These are phyloP conservation scores for Schmidtea mediterranea DNA, from an alignment of 1,140 invertebrate species.

Conservation along the genomic window DNA sequence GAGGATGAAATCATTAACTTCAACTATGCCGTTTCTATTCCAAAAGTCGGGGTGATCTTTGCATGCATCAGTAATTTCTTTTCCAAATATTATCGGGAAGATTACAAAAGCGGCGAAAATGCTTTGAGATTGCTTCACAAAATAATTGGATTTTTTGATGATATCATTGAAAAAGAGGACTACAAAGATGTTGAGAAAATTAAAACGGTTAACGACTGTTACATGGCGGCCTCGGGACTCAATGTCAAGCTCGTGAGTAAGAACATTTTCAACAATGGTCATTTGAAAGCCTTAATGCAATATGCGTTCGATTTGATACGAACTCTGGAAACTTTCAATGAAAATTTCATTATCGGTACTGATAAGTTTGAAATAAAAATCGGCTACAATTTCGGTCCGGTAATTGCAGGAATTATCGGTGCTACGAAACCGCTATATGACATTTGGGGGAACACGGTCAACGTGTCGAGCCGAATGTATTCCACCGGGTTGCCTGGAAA, in stretches of 20 bases:
- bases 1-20: too few species aligned
- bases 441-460: slow-evolving; percentile 92
- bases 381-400: slow-evolving; percentile 44
- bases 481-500: slow-evolving; percentile 39
- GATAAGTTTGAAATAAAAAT: slow-evolving; percentile 56
- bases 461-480: slow-evolving; percentile 79
- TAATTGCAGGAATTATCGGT: slow-evolving; percentile 77
- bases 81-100: slow-evolving; percentile 1
- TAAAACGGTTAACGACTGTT: slow-evolving; percentile 75
- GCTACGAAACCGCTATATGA: slow-evolving; percentile 82
- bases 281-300: slow-evolving; percentile 56
- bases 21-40: slow-evolving; percentile 66
- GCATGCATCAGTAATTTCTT: slow-evolving; percentile 68
- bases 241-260: slow-evolving; percentile 38
- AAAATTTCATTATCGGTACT: slow-evolving; percentile 44
- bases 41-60: slow-evolving; percentile 68
- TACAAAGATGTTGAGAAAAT: slow-evolving; percentile 76
- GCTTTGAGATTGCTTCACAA: slow-evolving; percentile 1
- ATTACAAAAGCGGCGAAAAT: not conserved
- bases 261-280: slow-evolving; percentile 36
- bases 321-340: slow-evolving; percentile 52
- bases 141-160: not conserved
- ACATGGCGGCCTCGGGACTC: slow-evolving; percentile 77
- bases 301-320: slow-evolving; percentile 59
- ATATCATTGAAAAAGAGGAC: slow-evolving; percentile 11